Percentiles rank a stretch among this genome's conserved stretches.
Conservation (phyloP, 2,797 vertebrate species). For the Oreochromis mossambicus region DNA sequence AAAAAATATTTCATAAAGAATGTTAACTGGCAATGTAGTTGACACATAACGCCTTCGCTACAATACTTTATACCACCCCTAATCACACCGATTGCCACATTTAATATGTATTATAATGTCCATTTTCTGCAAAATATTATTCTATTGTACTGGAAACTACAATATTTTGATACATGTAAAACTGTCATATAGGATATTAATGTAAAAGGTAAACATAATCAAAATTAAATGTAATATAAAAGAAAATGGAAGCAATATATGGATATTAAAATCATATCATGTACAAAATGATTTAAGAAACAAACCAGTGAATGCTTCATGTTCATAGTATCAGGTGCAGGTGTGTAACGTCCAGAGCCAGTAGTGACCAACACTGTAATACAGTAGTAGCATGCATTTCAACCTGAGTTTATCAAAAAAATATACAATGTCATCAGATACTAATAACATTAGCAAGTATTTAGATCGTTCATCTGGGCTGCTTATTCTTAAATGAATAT, state of each 20-base stretch:
- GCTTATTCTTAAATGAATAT: conserved; percentile 12
- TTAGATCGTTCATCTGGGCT: background rate
- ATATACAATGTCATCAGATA: conserved; percentile 31
- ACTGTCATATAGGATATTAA: background rate
- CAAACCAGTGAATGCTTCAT: background rate
- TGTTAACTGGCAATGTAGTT: background rate
- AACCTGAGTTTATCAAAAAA: conserved; percentile 67
- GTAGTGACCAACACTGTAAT: background rate
- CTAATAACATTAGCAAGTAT: conserved; percentile 5
- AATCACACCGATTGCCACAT: background rate
- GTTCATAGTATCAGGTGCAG: conserved; percentile 14
- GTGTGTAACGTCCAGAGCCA: conserved; percentile 6
- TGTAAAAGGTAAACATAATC: background rate
- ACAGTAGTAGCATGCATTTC: conserved; percentile 56
- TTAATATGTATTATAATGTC: background rate
- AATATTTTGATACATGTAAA: background rate
- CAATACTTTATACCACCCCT: background rate
- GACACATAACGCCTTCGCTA: background rate
- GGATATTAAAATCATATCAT: background rate
- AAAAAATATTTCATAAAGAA: background rate
- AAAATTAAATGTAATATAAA: background rate
- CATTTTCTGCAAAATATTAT: background rate
- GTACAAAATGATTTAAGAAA: background rate
- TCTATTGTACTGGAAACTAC: background rate
- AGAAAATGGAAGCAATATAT: background rate